These are phyloP conservation scores for Daubentonia madagascariensis DNA, from an alignment of 2,113 vertebrate genomes.

Conservation along the genomic window DNA sequence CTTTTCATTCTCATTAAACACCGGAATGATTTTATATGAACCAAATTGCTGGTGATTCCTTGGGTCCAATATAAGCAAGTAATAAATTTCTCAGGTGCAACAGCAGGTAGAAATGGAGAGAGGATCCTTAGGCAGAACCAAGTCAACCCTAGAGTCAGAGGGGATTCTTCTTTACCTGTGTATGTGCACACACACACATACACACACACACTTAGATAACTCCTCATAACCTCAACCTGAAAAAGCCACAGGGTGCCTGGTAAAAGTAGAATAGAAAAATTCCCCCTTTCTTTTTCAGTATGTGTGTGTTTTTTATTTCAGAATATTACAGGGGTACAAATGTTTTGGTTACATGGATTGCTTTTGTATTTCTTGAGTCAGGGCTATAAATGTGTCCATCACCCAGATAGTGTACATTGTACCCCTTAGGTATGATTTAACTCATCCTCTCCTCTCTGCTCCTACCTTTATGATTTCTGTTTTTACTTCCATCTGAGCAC, in stretches of 20 bases:
- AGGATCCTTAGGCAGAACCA: neutral
- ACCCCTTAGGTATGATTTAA: too few relatives aligned
- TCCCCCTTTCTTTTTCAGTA: too few relatives aligned
- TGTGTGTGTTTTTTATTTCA: too few relatives aligned
- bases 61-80: neutral
- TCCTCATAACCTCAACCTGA: neutral
- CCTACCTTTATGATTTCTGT: too few relatives aligned
- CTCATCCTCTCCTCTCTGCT: too few relatives aligned
- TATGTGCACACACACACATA: neutral
- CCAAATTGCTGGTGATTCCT: neutral
- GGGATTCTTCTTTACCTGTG: neutral
- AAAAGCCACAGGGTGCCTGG: neutral
- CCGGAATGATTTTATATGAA: neutral
- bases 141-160: neutral
- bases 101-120: neutral
- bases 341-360: too few relatives aligned
- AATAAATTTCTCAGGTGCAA: neutral
- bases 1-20: neutral
- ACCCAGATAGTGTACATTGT: too few relatives aligned
- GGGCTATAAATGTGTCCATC: too few relatives aligned
- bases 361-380: too few relatives aligned
- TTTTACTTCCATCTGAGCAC: too few relatives aligned
- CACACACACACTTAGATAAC: neutral
- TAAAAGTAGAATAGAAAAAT: neutral
- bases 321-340: too few relatives aligned